These are phyloP conservation scores for Bicyclus anynana DNA, from an alignment of 1,140 invertebrate species.

Conservation along the genomic window DNA sequence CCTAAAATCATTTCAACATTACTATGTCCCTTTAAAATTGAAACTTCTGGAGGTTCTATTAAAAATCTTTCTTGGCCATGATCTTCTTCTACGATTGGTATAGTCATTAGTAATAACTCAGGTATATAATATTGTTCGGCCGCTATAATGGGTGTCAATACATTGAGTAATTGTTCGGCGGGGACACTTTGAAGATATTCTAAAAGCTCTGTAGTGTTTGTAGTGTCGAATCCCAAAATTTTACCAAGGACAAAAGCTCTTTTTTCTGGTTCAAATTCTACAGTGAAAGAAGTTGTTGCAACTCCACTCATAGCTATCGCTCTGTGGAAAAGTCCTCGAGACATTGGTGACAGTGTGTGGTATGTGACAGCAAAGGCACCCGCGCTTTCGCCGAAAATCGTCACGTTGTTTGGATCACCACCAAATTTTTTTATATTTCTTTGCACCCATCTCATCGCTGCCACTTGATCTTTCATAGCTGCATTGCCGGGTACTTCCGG, in stretches of 20 bases:
- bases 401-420: slow-evolving; percentile 75
- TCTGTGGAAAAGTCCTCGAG: not conserved
- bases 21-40: no score
- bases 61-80: no score
- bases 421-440: slow-evolving; percentile 75
- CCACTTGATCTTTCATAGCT: slow-evolving; percentile 78
- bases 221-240: not conserved
- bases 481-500: slow-evolving; percentile 78
- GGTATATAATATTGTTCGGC: not conserved
- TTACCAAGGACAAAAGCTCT: not conserved
- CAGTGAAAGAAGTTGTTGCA: not conserved
- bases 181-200: not conserved
- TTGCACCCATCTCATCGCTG: slow-evolving; percentile 58
- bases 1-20: no score
- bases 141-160: not conserved
- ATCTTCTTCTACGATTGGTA: no score
- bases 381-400: slow-evolving; percentile 63
- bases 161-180: not conserved
- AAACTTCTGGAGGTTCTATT: no score
- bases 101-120: not conserved
- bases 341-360: not conserved
- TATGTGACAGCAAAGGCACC: slow-evolving; percentile 39
- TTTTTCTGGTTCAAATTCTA: not conserved
- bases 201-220: not conserved
- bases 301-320: not conserved